Evolutionary conservation across 2,797 vertebrate species (phyloP).

Genomic region (Setipinna tenuifilis): DNA sequence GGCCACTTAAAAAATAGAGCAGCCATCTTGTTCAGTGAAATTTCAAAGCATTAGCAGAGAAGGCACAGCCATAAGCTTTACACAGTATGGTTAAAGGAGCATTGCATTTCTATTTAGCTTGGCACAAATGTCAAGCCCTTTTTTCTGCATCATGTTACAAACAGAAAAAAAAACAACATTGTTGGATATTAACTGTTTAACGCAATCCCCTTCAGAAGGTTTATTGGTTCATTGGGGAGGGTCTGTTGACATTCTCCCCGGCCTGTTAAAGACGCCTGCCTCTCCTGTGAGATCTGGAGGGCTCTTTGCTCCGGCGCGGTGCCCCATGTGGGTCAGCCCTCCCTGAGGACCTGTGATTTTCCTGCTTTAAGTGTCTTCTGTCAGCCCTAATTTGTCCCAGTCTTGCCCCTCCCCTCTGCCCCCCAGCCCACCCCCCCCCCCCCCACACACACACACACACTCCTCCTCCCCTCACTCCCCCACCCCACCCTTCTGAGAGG

Average conservation of each 20-base stretch:
- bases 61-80: neutral
- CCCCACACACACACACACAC: too few species aligned
- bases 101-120: neutral
- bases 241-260: constrained; percentile 82
- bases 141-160: neutral
- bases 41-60: neutral
- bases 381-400: constrained; percentile 88
- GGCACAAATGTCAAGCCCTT: neutral
- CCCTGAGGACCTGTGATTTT: constrained; percentile 85
- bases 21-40: neutral
- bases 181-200: constrained; percentile 82
- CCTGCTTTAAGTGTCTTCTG: constrained; percentile 86
- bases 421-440: neutral
- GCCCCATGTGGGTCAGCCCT: constrained; percentile 80
- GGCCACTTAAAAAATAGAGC: neutral
- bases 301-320: constrained; percentile 80
- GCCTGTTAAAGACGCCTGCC: constrained; percentile 80
- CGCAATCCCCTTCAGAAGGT: constrained; percentile 79
- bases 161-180: constrained; percentile 27
- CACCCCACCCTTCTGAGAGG: constrained; percentile 57
- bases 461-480: neutral
- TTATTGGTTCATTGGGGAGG: constrained; percentile 83
- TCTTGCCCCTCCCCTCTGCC: constrained; percentile 70
- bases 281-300: constrained; percentile 82
- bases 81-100: neutral